Evolutionary conservation across 30 jellyfish, hydroid and myxozoan species (phyloP), one percentile per base, ranked within the genome.

Genomic region (Clytia hemisphaerica): DNA sequence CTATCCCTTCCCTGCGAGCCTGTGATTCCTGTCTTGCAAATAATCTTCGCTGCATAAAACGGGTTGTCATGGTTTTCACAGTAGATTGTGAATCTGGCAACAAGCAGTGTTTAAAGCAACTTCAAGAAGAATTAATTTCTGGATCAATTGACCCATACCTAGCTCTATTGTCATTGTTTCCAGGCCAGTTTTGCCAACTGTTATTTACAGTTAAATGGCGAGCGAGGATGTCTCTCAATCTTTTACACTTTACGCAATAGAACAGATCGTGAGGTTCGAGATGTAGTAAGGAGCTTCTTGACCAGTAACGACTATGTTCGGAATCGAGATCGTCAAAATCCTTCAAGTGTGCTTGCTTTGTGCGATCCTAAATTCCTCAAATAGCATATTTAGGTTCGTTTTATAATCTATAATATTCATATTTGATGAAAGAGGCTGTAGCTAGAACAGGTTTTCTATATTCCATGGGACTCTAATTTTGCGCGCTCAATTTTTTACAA

Each of bases 321-420:
- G 4, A 62, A 62, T 38, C 64, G 64, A 0, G 64, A 62, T 14
- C 76, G 64, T 1, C 76, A 62, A 37, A 61, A 62, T 62, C 65
- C 76, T 16, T 15, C 76, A 37, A 61, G 61, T 0, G 76, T 62
- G 27, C 4, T 24, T 22, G 32, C 15, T 58, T 5, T 58, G 72
- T 32, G 21, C 64, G 21, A n/a, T n/a, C n/a, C n/a, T n/a, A n/a
- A n/a, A n/a, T n/a, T n/a, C n/a, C n/a, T n/a, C n/a, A n/a, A n/a
- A n/a, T n/a, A n/a, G n/a, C n/a, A n/a, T n/a, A n/a, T n/a, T n/a
- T n/a, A n/a, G n/a, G n/a, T n/a, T n/a, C n/a, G n/a, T n/a, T n/a
- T n/a, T n/a, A n/a, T n/a, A n/a, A n/a, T n/a, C n/a, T n/a, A n/a
- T n/a, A n/a, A n/a, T n/a, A n/a, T n/a, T n/a, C n/a, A n/a, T n/a